Base-by-base conservation (phyloP, 2,797 vertebrate species). In the Catostomus latipinnis region DNA sequence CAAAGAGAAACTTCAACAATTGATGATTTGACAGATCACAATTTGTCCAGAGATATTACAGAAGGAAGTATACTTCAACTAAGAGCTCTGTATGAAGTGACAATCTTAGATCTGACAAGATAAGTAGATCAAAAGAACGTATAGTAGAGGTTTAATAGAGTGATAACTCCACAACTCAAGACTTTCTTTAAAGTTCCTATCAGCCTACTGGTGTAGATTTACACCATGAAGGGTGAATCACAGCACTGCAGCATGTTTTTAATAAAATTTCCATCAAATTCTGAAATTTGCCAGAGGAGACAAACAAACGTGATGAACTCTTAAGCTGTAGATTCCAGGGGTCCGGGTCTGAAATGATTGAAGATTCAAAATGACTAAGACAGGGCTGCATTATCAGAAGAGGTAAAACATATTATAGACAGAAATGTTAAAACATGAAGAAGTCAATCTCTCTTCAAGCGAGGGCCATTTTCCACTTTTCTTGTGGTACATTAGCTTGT, bases 241-340 rank as follows among this genome's bases (percentile, higher is more conserved):
- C 34, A 63, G 48, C 52, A 48, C 8, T 8, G 60, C 57, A 46
- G 46, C 8, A 43, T 50, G 61, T 9, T 65, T 56, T 9, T 46
- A 70, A 71, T 57, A 8, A 56, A 16, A 56, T 56, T 34, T 34
- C 22, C 22, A 34, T 61, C 10, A 50, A 49, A 69, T 60, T 68
- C 46, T 12, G 74, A 60, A 49, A 10, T 49, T 34, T 48, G 61
- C 60, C 49, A 43, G 18, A 76, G 18, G 12, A 7, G 43, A 71
- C 34, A 68, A 75, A 63, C n/a, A n/a, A 63, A 79, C 45, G 11
- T n/a, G 63, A 57, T 14, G 13, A 78, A 78, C 78, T 61, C 63
- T 10, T 18, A 22, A 49, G 74, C 11, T 52, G 14, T 56, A 58
- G 65, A 68, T 49, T 60, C 45, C 60, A 16, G 22, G 16, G 46